Evolutionary conservation across 2,797 vertebrate genomes (phyloP).

Genomic region (Martes flavigula): DNA sequence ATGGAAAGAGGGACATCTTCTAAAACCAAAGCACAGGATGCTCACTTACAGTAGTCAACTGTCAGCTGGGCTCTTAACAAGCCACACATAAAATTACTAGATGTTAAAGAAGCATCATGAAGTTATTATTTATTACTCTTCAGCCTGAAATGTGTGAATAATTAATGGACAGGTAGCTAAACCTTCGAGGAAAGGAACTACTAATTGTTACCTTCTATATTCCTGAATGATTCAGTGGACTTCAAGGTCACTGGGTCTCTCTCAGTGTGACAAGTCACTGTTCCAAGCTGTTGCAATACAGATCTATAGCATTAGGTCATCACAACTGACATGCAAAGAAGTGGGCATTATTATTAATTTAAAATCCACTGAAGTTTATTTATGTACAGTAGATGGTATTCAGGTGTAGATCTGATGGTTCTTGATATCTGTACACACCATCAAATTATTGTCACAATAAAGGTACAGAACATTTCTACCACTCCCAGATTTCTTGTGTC

Average conservation of each 20-base stretch:
- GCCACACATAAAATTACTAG: neutral
- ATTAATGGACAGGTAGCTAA: neutral
- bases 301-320: neutral
- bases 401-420: neutral
- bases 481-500: neutral
- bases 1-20: neutral
- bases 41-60: neutral
- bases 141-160: neutral
- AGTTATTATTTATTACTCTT: conserved; percentile 32
- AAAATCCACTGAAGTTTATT: neutral
- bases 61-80: neutral
- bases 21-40: neutral
- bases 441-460: neutral
- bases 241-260: neutral
- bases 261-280: neutral
- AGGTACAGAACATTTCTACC: neutral
- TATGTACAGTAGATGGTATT: neutral
- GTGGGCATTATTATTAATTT: neutral
- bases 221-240: neutral
- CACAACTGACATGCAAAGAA: neutral
- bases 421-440: neutral
- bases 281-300: neutral
- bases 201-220: neutral
- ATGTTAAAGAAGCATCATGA: neutral
- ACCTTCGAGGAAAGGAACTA: neutral